Evolutionary conservation across 2,888 invertebrate genomes (phyloP), one percentile per base, ranked within the genome.

Genomic region (Trichacis sp.): DNA sequence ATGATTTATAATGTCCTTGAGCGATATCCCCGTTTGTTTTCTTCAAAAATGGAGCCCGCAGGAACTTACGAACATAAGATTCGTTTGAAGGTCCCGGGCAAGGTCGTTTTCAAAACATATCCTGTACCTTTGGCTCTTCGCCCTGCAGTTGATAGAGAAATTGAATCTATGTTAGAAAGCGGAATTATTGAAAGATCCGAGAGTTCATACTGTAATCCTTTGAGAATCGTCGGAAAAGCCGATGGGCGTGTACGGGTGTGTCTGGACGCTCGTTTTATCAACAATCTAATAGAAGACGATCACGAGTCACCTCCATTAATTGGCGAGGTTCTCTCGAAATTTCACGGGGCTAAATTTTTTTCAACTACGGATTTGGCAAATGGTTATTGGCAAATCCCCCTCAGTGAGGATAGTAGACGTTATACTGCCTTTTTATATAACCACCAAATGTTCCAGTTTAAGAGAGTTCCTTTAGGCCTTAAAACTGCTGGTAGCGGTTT

Each of bases 201-300:
- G 5, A 73, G 74, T 12, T 62, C 69, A 0, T 77, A 68, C 64
- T 66, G 73, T 9, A 77, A 75, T 50, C 79, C 79, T 1, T 47
- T 79, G 15, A 73, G 75, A 1, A 72, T 73, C 8, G 72, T 74
- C 0, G 40, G 64, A 19, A 77, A 77, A 47, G 76, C 76, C 24
- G 75, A 79, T 48, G 73, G 73, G 0, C 48, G 69, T 5, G 60
- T 78, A 1, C 58, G 78, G 2, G 66, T 79, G 18, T 76, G 78
- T 57, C 53, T 79, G 14, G 79, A 80, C 61, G 79, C 78, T 0
- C 38, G 81, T 8, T 68, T 60, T 45, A 38, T 80, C 1, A 81
- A 81, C 64, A 64, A 64, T 8, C 47, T 66, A 19, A 78, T 81
- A 45, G 68, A 74, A 17, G 61, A 72, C 0, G 78, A 81, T 52